phyloP scores from a whole-genome alignment of 1,140 invertebrate species.

The Tribolium madens region DNA sequence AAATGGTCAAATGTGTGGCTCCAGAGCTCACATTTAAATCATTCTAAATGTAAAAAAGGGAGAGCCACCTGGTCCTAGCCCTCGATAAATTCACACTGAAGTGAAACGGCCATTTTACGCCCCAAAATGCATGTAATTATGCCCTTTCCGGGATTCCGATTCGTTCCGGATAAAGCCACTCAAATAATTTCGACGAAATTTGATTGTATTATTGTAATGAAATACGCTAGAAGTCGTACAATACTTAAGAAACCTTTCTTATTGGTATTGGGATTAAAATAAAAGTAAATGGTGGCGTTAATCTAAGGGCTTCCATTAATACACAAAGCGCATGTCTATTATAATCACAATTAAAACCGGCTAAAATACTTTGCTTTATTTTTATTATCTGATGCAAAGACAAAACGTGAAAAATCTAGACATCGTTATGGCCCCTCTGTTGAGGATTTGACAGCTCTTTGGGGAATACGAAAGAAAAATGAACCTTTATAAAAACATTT shows the following conservation, averaged over 20 bases:
- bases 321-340: slow-evolving; percentile 43
- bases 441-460: slow-evolving; percentile 51
- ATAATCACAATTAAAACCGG: slow-evolving; percentile 11
- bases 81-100: slow-evolving; percentile 32
- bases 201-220: slow-evolving; percentile 42
- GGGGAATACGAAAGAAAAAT: slow-evolving; percentile 54
- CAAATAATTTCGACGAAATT: slow-evolving; percentile 29
- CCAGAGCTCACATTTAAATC: neutral
- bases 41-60: slow-evolving; percentile 11
- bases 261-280: slow-evolving; percentile 42
- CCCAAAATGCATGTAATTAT: slow-evolving; percentile 46
- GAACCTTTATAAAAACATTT: slow-evolving; percentile 56
- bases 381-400: slow-evolving; percentile 42
- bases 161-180: slow-evolving; percentile 31
- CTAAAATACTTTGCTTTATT: slow-evolving; percentile 24
- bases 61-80: slow-evolving; percentile 32
- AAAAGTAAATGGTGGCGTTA: slow-evolving; percentile 43
- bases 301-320: slow-evolving; percentile 30
- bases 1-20: neutral
- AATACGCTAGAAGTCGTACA: slow-evolving; percentile 40
- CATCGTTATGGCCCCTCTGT: slow-evolving; percentile 44
- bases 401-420: slow-evolving; percentile 48
- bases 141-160: slow-evolving; percentile 26
- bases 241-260: slow-evolving; percentile 46
- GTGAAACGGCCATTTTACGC: slow-evolving; percentile 37